Percentiles rank a stretch among this genome's conserved stretches.
Conservation (phyloP, 2,888 invertebrate species). For the Spilosoma lubricipeda region DNA sequence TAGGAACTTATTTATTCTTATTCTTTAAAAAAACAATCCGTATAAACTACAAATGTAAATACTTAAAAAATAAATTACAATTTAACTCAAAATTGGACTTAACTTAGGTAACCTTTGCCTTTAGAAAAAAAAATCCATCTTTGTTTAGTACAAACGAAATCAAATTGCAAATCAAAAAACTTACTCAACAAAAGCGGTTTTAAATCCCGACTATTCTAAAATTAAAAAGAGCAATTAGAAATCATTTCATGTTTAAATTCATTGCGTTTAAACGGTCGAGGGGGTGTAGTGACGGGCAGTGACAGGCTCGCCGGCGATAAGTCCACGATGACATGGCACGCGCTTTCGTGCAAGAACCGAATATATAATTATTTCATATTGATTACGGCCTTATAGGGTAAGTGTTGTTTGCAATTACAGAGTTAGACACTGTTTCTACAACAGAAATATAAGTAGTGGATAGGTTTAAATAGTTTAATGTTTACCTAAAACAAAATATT, state of each 20-base stretch:
- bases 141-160: background rate
- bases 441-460: background rate
- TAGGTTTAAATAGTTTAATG: background rate
- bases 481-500: background rate
- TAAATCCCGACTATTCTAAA: constrained; percentile 21
- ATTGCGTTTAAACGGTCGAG: constrained; percentile 44
- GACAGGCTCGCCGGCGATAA: constrained; percentile 70
- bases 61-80: no score
- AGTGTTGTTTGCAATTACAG: constrained; percentile 10
- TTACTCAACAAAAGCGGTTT: background rate
- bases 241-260: constrained; percentile 46
- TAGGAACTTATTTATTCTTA: no score
- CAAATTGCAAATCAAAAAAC: background rate
- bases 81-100: background rate
- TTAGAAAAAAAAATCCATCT: background rate
- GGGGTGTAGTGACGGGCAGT: constrained; percentile 64
- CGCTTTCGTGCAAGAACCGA: constrained; percentile 58
- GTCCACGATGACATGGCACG: constrained; percentile 70
- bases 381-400: constrained; percentile 27
- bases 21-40: no score
- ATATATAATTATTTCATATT: constrained; percentile 51
- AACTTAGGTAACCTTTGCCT: background rate
- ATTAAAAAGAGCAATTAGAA: constrained; percentile 38
- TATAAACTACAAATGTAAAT: no score
- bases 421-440: background rate